Percentiles rank a stretch among this genome's conserved stretches.
Conservation (phyloP, 92 coral and sea anemone species). For the Scolanthus callimorphus region DNA sequence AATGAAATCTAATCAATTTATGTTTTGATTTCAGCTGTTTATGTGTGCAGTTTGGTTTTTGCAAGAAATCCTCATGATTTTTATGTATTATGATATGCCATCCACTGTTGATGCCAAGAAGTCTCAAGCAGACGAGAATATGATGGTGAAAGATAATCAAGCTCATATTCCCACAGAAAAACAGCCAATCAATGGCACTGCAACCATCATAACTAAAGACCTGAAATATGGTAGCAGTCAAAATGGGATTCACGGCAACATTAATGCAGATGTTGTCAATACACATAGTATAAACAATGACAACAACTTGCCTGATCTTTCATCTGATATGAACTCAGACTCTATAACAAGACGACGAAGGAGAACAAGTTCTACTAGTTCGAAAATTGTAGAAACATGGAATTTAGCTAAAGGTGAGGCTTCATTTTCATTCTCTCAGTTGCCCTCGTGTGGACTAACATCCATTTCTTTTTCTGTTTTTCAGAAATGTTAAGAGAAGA, state of each 20-base stretch:
- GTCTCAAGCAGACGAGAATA: slow-evolving; percentile 2
- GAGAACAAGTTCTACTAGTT: slow-evolving; percentile 10
- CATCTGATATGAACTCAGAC: background rate
- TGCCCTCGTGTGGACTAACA: background rate
- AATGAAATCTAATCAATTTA: background rate
- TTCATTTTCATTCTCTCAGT: background rate
- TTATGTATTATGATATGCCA: slow-evolving; percentile 74
- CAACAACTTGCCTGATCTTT: background rate
- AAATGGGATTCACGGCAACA: background rate
- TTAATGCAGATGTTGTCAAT: background rate
- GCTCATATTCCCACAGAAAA: slow-evolving; percentile 5
- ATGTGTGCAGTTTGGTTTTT: slow-evolving; percentile 81
- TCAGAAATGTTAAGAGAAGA: slow-evolving; percentile 81
- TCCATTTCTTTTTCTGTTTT: background rate
- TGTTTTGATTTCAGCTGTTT: slow-evolving; percentile 44
- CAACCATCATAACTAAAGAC: background rate
- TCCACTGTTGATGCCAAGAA: background rate
- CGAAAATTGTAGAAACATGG: slow-evolving; percentile 44
- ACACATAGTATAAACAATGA: too few species aligned
- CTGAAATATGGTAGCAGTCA: background rate
- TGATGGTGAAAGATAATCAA: background rate
- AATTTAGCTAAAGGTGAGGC: slow-evolving; percentile 51
- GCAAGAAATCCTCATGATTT: slow-evolving; percentile 59
- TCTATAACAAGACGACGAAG: background rate
- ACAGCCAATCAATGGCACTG: background rate